Conservation (phyloP, 1,140 invertebrate genomes). For the Cataglyphis hispanica region DNA sequence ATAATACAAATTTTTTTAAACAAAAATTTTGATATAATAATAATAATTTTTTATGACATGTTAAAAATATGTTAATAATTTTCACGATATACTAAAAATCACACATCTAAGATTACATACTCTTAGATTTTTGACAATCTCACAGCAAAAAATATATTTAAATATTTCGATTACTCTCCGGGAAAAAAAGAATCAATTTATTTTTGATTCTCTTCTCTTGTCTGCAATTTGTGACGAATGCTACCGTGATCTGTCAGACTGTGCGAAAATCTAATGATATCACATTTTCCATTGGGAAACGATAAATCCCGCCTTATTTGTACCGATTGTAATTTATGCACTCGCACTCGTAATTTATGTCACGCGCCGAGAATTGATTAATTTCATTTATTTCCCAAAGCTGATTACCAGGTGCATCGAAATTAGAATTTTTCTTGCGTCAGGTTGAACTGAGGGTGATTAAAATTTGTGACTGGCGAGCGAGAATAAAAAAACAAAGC, state of each 20-base stretch:
- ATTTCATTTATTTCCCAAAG: constrained; percentile 49
- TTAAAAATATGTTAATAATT: no score
- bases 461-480: constrained; percentile 16
- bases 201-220: not conserved
- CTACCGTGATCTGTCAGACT: constrained; percentile 22
- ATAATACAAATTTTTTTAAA: no score
- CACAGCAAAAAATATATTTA: not conserved
- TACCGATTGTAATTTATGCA: constrained; percentile 43
- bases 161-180: not conserved
- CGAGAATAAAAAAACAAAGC: constrained; percentile 15
- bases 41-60: no score
- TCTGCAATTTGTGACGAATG: constrained; percentile 4
- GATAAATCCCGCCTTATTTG: constrained; percentile 47
- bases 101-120: no score
- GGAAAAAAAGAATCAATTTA: constrained; percentile 3
- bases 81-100: no score
- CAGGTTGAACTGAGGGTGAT: not conserved
- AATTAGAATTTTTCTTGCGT: constrained; percentile 42
- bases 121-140: no score
- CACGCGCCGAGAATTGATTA: constrained; percentile 49
- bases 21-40: no score
- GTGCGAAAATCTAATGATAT: constrained; percentile 2
- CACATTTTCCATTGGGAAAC: constrained; percentile 22
- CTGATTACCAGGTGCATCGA: not conserved
- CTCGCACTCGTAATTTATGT: constrained; percentile 21